Conservation (phyloP, 2,113 vertebrate species). For the Hipposideros armiger region DNA sequence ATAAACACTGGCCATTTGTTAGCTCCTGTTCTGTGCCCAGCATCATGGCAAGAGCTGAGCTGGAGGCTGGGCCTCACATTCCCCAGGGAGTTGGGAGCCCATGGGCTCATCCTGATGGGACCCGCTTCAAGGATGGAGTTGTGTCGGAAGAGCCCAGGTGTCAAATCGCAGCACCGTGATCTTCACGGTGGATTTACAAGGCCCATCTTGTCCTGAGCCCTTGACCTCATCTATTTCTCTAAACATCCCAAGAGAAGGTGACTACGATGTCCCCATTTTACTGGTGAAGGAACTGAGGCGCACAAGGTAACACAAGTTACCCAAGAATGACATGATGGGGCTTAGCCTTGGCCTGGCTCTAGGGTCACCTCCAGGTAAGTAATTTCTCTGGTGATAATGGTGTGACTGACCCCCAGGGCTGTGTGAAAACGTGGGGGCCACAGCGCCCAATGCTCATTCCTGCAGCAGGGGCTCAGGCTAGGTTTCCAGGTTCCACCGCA, state of each 20-base stretch:
- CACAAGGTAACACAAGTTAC: not conserved
- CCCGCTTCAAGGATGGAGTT: too few relatives aligned
- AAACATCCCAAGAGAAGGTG: not conserved
- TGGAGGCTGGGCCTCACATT: not conserved
- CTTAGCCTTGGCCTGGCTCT: not conserved
- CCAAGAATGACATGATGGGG: not conserved
- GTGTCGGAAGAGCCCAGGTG: not conserved
- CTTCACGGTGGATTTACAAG: not conserved
- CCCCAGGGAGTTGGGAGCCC: not conserved
- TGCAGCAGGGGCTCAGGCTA: not conserved
- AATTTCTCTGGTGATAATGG: not conserved
- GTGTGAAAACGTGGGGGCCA: rapidly evolving
- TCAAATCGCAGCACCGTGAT: not conserved
- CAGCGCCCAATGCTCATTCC: rapidly evolving
- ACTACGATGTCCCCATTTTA: not conserved
- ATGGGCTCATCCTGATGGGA: not conserved
- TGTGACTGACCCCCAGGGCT: rapidly evolving
- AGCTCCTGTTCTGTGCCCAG: not conserved
- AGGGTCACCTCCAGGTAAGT: rapidly evolving
- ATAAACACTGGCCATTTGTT: not conserved
- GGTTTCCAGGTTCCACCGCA: not conserved
- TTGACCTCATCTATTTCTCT: not conserved
- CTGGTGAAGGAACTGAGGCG: not conserved
- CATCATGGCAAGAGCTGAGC: not conserved
- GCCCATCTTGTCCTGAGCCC: rapidly evolving